Evolutionary conservation across 2,797 vertebrate genomes (phyloP).

Genomic region (Melopsittacus undulatus): DNA sequence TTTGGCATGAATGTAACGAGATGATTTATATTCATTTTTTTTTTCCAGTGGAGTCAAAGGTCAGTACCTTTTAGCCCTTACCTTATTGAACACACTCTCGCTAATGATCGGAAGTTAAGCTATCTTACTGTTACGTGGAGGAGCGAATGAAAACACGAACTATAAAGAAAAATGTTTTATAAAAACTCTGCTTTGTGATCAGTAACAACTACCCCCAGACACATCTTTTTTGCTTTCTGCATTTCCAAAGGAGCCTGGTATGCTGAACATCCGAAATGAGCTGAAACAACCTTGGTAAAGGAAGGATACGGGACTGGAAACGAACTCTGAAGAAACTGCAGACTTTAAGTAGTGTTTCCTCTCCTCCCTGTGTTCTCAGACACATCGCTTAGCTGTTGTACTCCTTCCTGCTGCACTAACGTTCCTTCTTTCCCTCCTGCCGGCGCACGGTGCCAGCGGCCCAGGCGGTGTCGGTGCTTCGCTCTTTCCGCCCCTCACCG

Average conservation of each 20-base stretch:
- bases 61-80: slow-evolving; percentile 26
- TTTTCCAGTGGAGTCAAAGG: slow-evolving; percentile 18
- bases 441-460: background rate
- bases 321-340: background rate
- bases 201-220: background rate
- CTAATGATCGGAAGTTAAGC: background rate
- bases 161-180: background rate
- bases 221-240: background rate
- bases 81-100: slow-evolving; percentile 13
- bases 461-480: background rate
- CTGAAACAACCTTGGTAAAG: background rate
- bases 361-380: background rate
- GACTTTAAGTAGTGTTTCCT: background rate
- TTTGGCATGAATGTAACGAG: slow-evolving; percentile 22
- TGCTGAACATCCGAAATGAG: accelerated
- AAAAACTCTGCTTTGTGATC: background rate
- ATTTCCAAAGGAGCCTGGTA: background rate
- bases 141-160: background rate
- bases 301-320: background rate
- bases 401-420: background rate
- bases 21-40: slow-evolving; percentile 23
- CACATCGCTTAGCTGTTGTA: background rate
- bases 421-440: background rate
- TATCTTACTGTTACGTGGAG: background rate
- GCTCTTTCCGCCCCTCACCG: background rate